Percentiles rank a stretch among this genome's conserved stretches.
Conservation (phyloP, 2,888 invertebrate genomes). For the Ganaspis brasiliensis region DNA sequence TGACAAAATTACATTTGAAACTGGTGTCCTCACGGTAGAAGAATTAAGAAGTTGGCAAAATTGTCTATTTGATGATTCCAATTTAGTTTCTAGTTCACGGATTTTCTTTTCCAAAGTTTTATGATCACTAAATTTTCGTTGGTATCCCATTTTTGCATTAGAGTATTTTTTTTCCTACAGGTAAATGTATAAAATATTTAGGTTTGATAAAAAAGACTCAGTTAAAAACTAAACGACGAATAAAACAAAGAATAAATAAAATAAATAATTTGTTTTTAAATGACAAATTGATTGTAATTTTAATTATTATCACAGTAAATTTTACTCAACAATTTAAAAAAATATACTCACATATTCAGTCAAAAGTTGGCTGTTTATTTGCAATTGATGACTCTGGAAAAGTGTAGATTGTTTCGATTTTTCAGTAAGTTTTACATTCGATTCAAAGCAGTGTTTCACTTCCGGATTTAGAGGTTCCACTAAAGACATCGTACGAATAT, state of each 20-base stretch:
- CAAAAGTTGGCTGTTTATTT: not conserved
- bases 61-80: not conserved
- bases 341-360: not conserved
- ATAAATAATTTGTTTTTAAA: no score
- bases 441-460: conserved; percentile 32
- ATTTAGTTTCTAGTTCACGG: not conserved
- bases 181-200: not conserved
- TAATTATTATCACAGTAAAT: no score
- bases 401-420: conserved; percentile 70
- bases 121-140: not conserved
- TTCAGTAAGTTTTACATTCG: conserved; percentile 66
- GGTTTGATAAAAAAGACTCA: no score
- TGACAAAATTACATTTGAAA: not conserved
- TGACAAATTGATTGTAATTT: no score
- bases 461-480: not conserved
- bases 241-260: no score
- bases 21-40: not conserved
- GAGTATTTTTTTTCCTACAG: not conserved
- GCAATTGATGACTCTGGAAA: not conserved
- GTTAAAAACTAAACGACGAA: no score
- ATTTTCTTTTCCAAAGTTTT: not conserved
- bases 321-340: no score
- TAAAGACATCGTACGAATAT: not conserved
- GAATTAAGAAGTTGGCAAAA: not conserved
- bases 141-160: not conserved